A percentile compares a stretch with the other conserved stretches of the same genome.
phyloP scores from a whole-genome alignment of 2,113 vertebrate species.

The Capra hircus region DNA sequence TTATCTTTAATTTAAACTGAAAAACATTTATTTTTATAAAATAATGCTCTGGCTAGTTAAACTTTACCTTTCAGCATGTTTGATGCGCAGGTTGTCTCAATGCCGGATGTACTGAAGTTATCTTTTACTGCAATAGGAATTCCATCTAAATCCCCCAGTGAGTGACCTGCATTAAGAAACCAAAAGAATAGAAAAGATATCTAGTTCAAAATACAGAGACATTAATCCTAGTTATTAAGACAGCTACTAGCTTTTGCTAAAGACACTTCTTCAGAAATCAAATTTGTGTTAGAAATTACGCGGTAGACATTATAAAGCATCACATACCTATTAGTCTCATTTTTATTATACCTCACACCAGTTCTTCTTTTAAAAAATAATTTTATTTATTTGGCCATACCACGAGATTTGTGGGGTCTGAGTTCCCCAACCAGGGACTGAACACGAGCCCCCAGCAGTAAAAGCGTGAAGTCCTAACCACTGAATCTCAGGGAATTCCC shows the following conservation, averaged over 20 bases:
- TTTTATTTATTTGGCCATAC: neutral
- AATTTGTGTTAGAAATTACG: constrained; percentile 7
- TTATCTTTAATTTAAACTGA: constrained; percentile 8
- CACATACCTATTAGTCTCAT: neutral
- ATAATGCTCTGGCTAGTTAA: neutral
- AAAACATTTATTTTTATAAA: constrained; percentile 3
- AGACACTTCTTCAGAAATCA: neutral
- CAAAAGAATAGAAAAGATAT: neutral
- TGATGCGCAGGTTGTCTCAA: constrained; percentile 96
- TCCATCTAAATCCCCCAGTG: constrained; percentile 90
- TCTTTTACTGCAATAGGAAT: constrained; percentile 96
- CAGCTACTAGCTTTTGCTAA: neutral
- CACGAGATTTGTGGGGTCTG: neutral
- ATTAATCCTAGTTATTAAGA: neutral
- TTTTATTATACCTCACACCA: neutral
- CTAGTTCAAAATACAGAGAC: neutral
- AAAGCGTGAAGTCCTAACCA: neutral
- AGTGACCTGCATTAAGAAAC: constrained; percentile 80
- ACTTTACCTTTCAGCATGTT: constrained; percentile 92
- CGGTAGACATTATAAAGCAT: neutral
- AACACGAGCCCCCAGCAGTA: neutral
- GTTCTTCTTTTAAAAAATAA: neutral
- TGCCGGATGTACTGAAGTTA: constrained; percentile 92
- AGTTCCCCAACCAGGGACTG: neutral
- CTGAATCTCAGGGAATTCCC: neutral